These are phyloP conservation scores for Apodemus agrarius DNA, from an alignment of 2,797 vertebrate species.

Conservation along the genomic window DNA sequence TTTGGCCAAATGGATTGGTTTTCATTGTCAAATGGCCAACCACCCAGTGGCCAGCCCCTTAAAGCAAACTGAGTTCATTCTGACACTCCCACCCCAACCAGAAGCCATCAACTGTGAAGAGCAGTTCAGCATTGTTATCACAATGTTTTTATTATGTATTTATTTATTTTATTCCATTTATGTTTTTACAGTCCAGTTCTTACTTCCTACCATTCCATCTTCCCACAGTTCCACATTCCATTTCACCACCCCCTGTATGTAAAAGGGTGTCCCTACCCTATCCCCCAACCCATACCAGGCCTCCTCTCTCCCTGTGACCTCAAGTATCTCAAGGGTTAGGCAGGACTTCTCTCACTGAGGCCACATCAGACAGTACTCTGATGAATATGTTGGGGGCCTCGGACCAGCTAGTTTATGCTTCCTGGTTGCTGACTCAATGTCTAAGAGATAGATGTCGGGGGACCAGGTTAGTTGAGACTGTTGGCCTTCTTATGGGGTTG, in stretches of 20 bases:
- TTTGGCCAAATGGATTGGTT: not conserved
- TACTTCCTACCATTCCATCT: not conserved
- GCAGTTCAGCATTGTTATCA: not conserved
- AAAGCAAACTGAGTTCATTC: not conserved
- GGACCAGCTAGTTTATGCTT: not conserved
- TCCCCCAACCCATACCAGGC: not conserved
- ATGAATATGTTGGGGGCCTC: not conserved
- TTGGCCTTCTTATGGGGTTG: not conserved
- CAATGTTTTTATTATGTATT: not conserved
- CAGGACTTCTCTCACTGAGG: not conserved
- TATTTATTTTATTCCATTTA: not conserved
- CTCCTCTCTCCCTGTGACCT: not conserved
- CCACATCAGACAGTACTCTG: too few species aligned
- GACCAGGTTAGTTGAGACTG: not conserved
- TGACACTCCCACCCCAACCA: not conserved
- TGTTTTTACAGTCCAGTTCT: not conserved
- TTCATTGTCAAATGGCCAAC: not conserved
- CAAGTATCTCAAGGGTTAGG: not conserved
- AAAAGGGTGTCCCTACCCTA: not conserved
- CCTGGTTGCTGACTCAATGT: not conserved
- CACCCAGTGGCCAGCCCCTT: not conserved
- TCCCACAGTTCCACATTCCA: not conserved
- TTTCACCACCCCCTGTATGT: not conserved
- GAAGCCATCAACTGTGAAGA: not conserved
- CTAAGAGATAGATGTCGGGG: not conserved